phyloP scores from a whole-genome alignment of 2,888 invertebrate genomes.

The Lasioglossum villosulum region DNA sequence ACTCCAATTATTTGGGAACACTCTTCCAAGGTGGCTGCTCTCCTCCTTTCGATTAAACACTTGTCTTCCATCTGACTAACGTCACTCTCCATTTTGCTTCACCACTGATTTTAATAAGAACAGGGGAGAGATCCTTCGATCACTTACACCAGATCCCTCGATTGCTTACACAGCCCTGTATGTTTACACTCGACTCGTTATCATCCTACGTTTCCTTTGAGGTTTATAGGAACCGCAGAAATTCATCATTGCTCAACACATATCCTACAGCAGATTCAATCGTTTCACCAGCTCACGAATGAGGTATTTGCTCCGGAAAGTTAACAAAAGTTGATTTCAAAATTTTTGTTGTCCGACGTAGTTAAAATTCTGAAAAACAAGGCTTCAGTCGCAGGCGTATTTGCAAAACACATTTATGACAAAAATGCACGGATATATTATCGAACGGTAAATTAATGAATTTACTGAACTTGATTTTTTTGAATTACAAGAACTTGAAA shows the following conservation, averaged over 20 bases:
- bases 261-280: background rate
- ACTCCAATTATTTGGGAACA: conserved; percentile 88
- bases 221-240: background rate
- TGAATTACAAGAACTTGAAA: too few relatives aligned
- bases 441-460: too few relatives aligned
- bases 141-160: background rate
- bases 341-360: too few relatives aligned
- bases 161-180: background rate
- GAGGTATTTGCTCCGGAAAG: too few relatives aligned
- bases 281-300: background rate
- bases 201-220: background rate
- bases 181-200: conserved; percentile 3
- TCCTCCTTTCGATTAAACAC: conserved; percentile 87
- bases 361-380: too few relatives aligned
- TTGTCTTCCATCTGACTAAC: conserved; percentile 91
- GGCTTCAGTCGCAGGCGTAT: too few relatives aligned
- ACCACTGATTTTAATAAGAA: background rate
- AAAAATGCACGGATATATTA: too few relatives aligned
- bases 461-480: too few relatives aligned
- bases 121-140: background rate
- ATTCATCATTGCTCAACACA: background rate
- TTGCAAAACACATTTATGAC: too few relatives aligned
- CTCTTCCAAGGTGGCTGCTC: conserved; percentile 87
- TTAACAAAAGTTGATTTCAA: too few relatives aligned
- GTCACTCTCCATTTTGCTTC: conserved; percentile 48